Conservation (phyloP, 2,888 invertebrate species). For the Tinea semifulvella region DNA sequence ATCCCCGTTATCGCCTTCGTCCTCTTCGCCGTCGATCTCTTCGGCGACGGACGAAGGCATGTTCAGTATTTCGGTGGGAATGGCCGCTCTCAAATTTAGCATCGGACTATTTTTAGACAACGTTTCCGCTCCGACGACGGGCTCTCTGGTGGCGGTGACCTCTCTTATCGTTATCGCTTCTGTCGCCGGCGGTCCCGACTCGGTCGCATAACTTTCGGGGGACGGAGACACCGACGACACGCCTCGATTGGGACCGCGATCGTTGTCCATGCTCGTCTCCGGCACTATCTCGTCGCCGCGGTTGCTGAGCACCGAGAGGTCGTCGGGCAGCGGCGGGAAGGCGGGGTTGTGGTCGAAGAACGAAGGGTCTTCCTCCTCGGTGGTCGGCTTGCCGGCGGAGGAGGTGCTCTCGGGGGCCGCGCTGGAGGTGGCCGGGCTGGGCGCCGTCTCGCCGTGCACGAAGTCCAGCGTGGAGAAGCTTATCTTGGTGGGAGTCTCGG, state of each 20-base stretch:
- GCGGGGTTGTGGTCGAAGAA: slow-evolving; percentile 53
- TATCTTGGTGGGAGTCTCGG: neutral
- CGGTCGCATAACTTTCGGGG: too few species aligned
- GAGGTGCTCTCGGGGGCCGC: neutral
- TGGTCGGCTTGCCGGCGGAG: slow-evolving; percentile 23
- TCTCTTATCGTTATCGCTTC: slow-evolving; percentile 27
- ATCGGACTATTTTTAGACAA: slow-evolving; percentile 25
- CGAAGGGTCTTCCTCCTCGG: slow-evolving; percentile 46
- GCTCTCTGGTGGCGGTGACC: neutral
- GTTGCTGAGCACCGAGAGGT: slow-evolving; percentile 44
- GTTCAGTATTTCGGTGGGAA: slow-evolving; percentile 45
- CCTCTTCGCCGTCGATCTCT: slow-evolving; percentile 32
- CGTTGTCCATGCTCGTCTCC: slow-evolving; percentile 39
- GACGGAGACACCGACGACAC: slow-evolving; percentile 23
- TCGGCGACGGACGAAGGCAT: slow-evolving; percentile 35
- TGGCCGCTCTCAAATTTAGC: slow-evolving; percentile 46
- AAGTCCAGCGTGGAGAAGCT: neutral
- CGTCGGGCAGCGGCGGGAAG: slow-evolving; percentile 56
- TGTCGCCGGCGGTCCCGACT: slow-evolving; percentile 27
- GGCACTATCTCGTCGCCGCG: slow-evolving; percentile 50
- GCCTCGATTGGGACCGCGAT: slow-evolving; percentile 21
- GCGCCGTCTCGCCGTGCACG: neutral
- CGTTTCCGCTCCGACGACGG: neutral
- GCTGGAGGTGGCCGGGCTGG: neutral
- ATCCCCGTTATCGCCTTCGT: slow-evolving; percentile 22